Evolutionary conservation across 2,888 invertebrate genomes (phyloP), one percentile per base, ranked within the genome.

Genomic region (Cacoxenus indagator): DNA sequence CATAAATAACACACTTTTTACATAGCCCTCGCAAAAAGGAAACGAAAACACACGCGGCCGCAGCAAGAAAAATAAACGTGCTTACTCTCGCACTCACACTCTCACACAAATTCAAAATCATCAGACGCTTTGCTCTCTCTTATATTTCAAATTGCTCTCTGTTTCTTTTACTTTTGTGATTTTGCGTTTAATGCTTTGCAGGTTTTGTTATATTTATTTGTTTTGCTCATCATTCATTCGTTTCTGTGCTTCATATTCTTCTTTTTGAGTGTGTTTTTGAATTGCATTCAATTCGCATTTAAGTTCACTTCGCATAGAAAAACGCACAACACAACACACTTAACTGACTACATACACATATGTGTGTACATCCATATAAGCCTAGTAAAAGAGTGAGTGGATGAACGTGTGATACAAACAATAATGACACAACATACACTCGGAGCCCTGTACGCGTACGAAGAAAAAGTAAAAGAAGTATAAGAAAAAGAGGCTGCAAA

Each of bases 141-240:
- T 0, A 48, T 48, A 48, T 19, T 19, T 48, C 6, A 14, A 48
- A 17, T 22, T 48, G 48, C 48, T 8, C 45, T 43, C 45, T 48
- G 5, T 54, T 67, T 70, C 67, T 65, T 65, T 65, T 65, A 22
- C 51, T 61, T 46, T 48, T 71, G 26, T 27, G 5, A 14, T 46
- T n/a, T 51, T 61, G 43, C 61, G 6, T 61, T 43, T 43, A 43
- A 43, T 61, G 6, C 48, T 19, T 6, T n/a, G n/a, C 48, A 48
- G 19, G 1, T n/a, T n/a, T 48, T n/a, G 48, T n/a, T n/a, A 19
- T 48, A 19, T 48, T 48, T 17, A 51, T 65, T 48, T 59, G 61
- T 54, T 66, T 69, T 19, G 6, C 37, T 61, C 9, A 8, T 27
- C 11, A 29, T n/a, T 9, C 31, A n/a, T 43, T 61, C 9, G n/a